Conservation (phyloP, 2,113 vertebrate genomes). For the Antennarius striatus region DNA sequence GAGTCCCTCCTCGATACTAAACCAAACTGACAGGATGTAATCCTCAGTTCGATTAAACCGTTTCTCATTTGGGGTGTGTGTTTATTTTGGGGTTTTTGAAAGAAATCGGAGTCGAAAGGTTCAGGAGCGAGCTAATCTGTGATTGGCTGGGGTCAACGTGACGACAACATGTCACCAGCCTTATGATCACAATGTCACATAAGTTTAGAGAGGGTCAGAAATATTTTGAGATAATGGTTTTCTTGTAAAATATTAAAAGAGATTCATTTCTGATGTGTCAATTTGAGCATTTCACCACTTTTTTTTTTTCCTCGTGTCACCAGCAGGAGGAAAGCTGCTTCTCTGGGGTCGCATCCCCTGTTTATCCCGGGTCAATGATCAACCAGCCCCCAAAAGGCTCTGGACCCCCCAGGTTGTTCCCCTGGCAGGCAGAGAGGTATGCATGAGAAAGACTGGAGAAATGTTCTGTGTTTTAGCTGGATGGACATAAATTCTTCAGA, state of each 20-base stretch:
- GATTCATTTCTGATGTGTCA: too few species aligned
- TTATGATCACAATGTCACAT: too few species aligned
- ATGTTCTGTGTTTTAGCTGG: conserved; percentile 31
- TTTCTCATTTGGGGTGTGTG: conserved; percentile 89
- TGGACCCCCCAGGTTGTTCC: conserved; percentile 71
- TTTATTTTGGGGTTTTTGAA: conserved; percentile 84
- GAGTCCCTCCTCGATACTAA: conserved; percentile 83
- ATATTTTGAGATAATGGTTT: not conserved
- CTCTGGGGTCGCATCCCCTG: conserved; percentile 64
- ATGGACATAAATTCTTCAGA: conserved; percentile 36
- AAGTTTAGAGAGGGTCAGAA: not conserved
- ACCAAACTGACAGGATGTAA: conserved; percentile 87
- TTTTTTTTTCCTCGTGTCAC: conserved; percentile 12
- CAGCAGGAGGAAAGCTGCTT: conserved; percentile 66
- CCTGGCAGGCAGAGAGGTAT: conserved; percentile 61
- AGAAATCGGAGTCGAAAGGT: conserved; percentile 84
- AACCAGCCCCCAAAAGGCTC: conserved; percentile 68
- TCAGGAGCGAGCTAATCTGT: conserved; percentile 17
- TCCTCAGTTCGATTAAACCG: conserved; percentile 86
- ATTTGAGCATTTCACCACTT: too few species aligned
- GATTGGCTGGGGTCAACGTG: conserved; percentile 8
- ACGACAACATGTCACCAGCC: conserved; percentile 1
- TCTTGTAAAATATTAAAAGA: too few species aligned
- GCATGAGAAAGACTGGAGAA: conserved; percentile 20
- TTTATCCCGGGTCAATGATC: conserved; percentile 66